Evolutionary conservation across 2,113 vertebrate species (phyloP), one percentile per base, ranked within the genome.

Genomic region (Etheostoma spectabile): DNA sequence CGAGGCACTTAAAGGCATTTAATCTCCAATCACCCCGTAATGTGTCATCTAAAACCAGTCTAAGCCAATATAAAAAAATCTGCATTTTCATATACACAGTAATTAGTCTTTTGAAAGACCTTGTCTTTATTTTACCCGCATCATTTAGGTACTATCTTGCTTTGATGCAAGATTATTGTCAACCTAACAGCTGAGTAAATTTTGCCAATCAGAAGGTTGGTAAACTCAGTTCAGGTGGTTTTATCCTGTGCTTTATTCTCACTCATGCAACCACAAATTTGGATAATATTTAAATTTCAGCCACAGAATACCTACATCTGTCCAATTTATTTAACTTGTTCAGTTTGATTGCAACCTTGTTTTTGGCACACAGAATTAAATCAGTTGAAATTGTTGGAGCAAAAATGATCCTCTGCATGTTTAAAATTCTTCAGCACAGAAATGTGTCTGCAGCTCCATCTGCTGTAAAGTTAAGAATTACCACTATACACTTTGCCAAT

Each of bases 371-470:
- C 6, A 72, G 21, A 69, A 64, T 66, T 65, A 8, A 77, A 74
- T 83, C 57, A 3, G 51, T 74, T 59, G 35, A 77, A 85, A 56
- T 65, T 86, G 38, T 69, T 77, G 66, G 72, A 61, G 27, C 57
- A 21, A 74, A 77, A 75, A 75, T 61, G 10, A 82, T 76, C n/a
- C 35, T 63, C 53, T 65, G 61, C 55, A 67, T 79, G 27, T 67
- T 70, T 46, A 42, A 81, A 67, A 51, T 63, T 74, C 12, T 59
- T 63, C 8, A 73, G 66, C 53, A 24, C 19, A 66, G 64, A 80
- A 71, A 79, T 46, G 33, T 84, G 56, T 75, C 83, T 89, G 59
- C 75, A 88, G 91, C 90, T 75, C 94, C 94, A 92, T 86, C 95
- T 94, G 89, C 80, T 95, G 95, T 82, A 7, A 64, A 57, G 51